Evolutionary conservation across 2,797 vertebrate species (phyloP).

Genomic region (Pantherophis vulpinus): DNA sequence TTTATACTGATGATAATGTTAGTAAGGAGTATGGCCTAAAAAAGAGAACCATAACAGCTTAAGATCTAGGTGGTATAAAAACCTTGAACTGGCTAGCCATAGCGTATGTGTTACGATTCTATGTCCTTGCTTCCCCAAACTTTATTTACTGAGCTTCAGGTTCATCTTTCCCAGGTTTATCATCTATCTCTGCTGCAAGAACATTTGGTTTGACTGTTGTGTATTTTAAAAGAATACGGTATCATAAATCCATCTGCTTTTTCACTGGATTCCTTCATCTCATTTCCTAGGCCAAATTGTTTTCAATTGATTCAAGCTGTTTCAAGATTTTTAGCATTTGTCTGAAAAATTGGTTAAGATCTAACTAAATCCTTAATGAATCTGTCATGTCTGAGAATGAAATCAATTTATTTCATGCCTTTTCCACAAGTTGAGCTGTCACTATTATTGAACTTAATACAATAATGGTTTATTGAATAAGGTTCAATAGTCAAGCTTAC

Average conservation of each 20-base stretch:
- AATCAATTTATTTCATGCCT: not conserved
- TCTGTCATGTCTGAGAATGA: not conserved
- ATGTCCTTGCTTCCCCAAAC: not conserved
- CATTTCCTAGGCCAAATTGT: not conserved
- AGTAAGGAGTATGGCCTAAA: not conserved
- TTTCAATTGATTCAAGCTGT: not conserved
- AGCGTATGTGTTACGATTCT: not conserved
- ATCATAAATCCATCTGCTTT: not conserved
- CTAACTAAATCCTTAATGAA: not conserved
- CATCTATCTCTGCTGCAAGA: not conserved
- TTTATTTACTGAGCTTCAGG: not conserved
- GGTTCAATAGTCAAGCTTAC: not conserved
- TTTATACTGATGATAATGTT: not conserved
- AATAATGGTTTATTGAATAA: not conserved
- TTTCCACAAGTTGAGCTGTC: not conserved
- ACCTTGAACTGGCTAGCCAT: not conserved
- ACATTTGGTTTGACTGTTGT: not conserved
- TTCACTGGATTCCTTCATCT: not conserved
- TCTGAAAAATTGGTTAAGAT: not conserved
- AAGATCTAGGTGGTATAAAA: not conserved
- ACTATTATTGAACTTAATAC: not conserved
- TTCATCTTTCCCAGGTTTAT: not conserved
- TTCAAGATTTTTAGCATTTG: not conserved
- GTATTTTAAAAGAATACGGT: not conserved
- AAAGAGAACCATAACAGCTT: not conserved